Percentiles rank a stretch among this genome's conserved stretches.
Conservation (phyloP, 1,140 invertebrate species). For the Brachionus plicatilis region DNA sequence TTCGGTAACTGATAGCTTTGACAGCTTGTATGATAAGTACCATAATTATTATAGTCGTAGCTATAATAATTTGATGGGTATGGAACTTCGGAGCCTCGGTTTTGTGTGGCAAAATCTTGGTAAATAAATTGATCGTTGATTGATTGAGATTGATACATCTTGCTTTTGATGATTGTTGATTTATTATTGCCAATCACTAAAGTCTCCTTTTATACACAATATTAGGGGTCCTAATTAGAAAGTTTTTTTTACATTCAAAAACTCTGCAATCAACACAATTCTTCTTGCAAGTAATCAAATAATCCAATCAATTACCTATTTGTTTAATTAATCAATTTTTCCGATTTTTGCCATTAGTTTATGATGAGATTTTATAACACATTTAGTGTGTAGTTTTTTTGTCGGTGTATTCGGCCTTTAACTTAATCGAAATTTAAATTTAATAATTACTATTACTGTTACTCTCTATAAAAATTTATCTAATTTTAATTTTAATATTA, state of each 20-base stretch:
- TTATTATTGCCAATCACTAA: no score
- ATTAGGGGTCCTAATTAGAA: neutral
- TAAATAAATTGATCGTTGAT: neutral
- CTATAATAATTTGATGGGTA: neutral
- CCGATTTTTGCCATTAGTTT: neutral
- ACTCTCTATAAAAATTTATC: no score
- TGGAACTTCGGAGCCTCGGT: neutral
- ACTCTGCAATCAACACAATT: neutral
- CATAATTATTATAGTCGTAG: neutral
- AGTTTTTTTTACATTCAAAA: neutral
- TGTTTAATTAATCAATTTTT: neutral
- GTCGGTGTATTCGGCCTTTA: no score
- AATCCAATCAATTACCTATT: neutral
- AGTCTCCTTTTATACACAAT: no score
- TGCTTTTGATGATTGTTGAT: no score
- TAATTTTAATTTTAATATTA: no score
- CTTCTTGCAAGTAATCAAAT: neutral
- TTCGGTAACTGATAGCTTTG: neutral
- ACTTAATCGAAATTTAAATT: neutral
- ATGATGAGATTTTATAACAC: neutral
- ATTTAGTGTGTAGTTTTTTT: no score
- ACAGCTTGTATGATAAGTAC: neutral
- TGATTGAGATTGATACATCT: neutral
- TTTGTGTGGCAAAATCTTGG: neutral
- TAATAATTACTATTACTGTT: neutral